Percentiles rank a stretch among this genome's conserved stretches.
These are phyloP conservation scores for Orthonychiurus folsomi DNA, from an alignment of 2,888 invertebrate species.

Conservation along the genomic window DNA sequence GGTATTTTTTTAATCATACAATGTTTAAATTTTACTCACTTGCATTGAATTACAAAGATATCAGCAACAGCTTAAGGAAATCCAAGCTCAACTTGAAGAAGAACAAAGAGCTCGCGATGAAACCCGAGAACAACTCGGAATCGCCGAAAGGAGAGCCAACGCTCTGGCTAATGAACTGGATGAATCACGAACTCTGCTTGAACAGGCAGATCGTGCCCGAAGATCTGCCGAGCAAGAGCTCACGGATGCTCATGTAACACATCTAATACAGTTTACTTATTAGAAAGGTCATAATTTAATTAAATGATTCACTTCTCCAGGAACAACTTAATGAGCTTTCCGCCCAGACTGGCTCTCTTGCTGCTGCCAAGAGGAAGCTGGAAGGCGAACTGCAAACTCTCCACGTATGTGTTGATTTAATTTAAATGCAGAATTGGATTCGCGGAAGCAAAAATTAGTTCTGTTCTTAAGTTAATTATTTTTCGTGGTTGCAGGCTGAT, in stretches of 20 bases:
- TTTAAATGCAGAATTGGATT: too few species aligned
- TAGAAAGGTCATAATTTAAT: too few species aligned
- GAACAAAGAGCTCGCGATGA: conserved; percentile 97
- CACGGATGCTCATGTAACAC: conserved; percentile 91
- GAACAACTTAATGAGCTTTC: conserved; percentile 92
- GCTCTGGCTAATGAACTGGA: conserved; percentile 96
- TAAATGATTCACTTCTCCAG: not conserved
- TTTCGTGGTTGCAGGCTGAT: conserved; percentile 47
- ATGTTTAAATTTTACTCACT: not conserved
- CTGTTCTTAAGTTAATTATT: too few species aligned
- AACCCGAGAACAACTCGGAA: conserved; percentile 94
- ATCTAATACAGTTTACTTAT: too few species aligned
- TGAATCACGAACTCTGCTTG: conserved; percentile 91
- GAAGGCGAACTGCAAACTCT: conserved; percentile 63
- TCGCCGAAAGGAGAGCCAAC: conserved; percentile 94
- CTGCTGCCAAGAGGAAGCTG: conserved; percentile 74
- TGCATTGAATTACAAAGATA: too few species aligned
- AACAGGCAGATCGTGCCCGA: conserved; percentile 96
- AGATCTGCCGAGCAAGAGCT: conserved; percentile 97
- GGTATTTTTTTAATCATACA: conserved; percentile 47
- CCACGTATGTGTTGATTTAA: conserved; percentile 3
- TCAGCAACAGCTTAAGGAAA: conserved; percentile 94
- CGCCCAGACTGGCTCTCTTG: conserved; percentile 27
- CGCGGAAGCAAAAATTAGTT: not conserved
- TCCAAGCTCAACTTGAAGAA: conserved; percentile 91